Evolutionary conservation across 2,888 invertebrate genomes (phyloP), one percentile per base, ranked within the genome.

Genomic region (Bimastos eiseni): DNA sequence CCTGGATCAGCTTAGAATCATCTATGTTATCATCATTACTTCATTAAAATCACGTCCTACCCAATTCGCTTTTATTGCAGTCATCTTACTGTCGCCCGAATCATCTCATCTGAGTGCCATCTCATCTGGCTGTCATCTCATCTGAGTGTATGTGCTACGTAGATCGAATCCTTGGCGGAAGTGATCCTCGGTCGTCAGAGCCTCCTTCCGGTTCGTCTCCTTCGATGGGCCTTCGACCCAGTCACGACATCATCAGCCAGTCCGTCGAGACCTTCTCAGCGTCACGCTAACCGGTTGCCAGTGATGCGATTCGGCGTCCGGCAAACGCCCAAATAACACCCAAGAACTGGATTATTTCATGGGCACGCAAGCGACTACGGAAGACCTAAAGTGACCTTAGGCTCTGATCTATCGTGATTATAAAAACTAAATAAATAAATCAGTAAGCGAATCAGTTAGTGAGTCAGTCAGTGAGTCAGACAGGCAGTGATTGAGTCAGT

Each of bases 281-380:
- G 70, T 8, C 70, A 70, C 70, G 70, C 70, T 70, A 70, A 70
- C 70, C n/a, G 70, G 70, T 70, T 70, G 70, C 70, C 70, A 70
- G 70, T n/a, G 70, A 70, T 70, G 70, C 70, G 70, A 70, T 70
- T 70, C 70, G 70, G 70, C 70, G 30, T 8, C n/a, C 70, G 55
- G 70, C 70, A 70, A 70, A 70, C 70, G 70, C 70, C 70, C 70
- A 70, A 70, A 70, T 70, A 70, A 70, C 70, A n/a, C 70, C 70
- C 70, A 70, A 70, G 70, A 70, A 70, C 70, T 70, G 30, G 70
- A 70, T 70, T 70, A 70, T 70, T 70, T n/a, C 70, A n/a, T 30
- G n/a, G 70, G 11, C 70, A 70, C 70, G 70, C 70, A 8, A 70
- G 4, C 70, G 70, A n/a, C 70, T 70, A 70, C 70, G 70, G 70